Percentiles rank a stretch among this genome's conserved stretches.
Conservation (phyloP, 1,140 invertebrate genomes). For the Hestina assimilis region DNA sequence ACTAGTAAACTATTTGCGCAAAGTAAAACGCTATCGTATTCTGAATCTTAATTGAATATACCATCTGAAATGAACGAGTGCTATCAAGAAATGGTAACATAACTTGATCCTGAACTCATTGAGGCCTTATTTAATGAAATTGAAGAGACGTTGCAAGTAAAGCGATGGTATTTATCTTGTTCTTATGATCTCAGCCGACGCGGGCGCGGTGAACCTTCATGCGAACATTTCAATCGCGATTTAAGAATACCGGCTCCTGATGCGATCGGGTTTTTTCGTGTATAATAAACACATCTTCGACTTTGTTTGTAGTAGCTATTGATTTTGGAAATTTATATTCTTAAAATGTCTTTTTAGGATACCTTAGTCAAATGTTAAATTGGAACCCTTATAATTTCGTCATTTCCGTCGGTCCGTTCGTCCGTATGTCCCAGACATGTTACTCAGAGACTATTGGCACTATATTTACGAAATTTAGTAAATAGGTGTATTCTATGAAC, state of each 20-base stretch:
- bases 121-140: conserved; percentile 47
- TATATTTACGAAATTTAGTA: no score
- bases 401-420: no score
- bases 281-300: conserved; percentile 34
- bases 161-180: conserved; percentile 48
- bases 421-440: no score
- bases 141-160: conserved; percentile 48
- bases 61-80: conserved; percentile 51
- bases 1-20: conserved; percentile 18
- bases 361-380: no score
- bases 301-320: conserved; percentile 16
- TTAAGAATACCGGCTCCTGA: conserved; percentile 50
- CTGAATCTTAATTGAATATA: conserved; percentile 63
- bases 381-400: no score
- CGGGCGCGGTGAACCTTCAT: conserved; percentile 32
- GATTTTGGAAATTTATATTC: background rate
- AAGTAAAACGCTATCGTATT: conserved; percentile 37
- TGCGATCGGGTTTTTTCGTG: conserved; percentile 34
- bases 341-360: background rate
- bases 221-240: conserved; percentile 65
- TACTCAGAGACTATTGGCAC: no score
- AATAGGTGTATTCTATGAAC: no score
- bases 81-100: conserved; percentile 44
- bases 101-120: conserved; percentile 41
- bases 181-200: conserved; percentile 36